Conservation (phyloP, 2,113 vertebrate species). For the Bubalus kerabau region DNA sequence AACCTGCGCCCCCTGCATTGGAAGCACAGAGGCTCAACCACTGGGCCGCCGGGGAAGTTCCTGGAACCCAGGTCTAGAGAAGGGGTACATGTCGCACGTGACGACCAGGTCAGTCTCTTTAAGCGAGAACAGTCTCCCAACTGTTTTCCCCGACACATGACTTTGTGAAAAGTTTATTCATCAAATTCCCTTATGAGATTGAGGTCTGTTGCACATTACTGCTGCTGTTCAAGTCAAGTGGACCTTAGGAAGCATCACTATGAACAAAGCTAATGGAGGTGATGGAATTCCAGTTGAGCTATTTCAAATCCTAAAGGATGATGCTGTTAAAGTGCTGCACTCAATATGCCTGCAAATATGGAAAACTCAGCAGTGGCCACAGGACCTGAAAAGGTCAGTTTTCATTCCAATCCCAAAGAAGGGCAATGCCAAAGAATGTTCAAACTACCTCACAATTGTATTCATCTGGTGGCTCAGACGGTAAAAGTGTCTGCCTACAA, state of each 20-base stretch:
- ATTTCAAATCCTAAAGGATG: not conserved
- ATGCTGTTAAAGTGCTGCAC: not conserved
- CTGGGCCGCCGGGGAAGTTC: accelerated
- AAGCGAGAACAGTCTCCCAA: not conserved
- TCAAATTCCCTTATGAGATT: not conserved
- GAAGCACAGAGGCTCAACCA: not conserved
- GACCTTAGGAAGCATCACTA: not conserved
- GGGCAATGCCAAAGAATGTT: not conserved
- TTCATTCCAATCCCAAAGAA: not conserved
- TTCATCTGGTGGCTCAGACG: not conserved
- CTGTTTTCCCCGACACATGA: not conserved
- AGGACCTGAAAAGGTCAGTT: not conserved
- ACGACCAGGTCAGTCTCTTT: not conserved
- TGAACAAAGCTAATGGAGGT: not conserved
- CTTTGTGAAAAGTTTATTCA: not conserved
- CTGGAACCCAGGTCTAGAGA: not conserved
- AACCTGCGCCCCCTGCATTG: accelerated
- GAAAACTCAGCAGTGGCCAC: not conserved
- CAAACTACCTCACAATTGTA: accelerated
- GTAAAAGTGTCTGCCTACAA: no score
- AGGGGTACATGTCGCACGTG: not conserved
- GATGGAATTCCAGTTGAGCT: not conserved
- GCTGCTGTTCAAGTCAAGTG: not conserved
- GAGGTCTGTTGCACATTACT: not conserved
- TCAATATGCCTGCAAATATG: not conserved